Evolutionary conservation across 2,888 invertebrate species (phyloP).

Genomic region (Clitarchus hookeri): DNA sequence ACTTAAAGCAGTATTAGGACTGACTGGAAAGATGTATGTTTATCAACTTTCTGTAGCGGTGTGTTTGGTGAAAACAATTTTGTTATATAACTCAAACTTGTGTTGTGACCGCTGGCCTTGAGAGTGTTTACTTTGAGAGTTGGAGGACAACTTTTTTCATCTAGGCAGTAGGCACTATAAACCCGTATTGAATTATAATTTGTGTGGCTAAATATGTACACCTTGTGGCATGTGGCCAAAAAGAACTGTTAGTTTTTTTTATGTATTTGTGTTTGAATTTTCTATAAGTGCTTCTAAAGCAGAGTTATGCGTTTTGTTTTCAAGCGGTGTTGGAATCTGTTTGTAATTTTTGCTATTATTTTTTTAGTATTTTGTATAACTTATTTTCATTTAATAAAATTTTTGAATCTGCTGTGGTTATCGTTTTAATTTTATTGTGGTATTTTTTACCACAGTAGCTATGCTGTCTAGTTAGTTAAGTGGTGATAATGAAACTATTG

Average conservation of each 20-base stretch:
- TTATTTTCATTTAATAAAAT: background rate
- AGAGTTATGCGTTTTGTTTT: background rate
- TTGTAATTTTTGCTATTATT: background rate
- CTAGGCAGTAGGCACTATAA: too few species aligned
- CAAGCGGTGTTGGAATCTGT: background rate
- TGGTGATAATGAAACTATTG: too few species aligned
- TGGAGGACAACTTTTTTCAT: too few species aligned
- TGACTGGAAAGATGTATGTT: background rate
- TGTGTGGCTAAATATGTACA: too few species aligned
- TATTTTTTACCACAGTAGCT: too few species aligned
- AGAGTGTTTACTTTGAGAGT: background rate
- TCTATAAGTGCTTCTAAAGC: too few species aligned
- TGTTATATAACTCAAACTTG: background rate
- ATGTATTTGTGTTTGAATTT: too few species aligned
- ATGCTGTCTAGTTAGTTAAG: too few species aligned
- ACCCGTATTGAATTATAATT: too few species aligned
- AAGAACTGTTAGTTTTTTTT: too few species aligned
- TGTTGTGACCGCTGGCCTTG: background rate
- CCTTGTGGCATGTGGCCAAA: too few species aligned
- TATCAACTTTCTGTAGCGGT: background rate
- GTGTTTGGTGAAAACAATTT: background rate
- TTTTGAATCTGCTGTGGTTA: background rate
- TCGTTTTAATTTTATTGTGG: too few species aligned
- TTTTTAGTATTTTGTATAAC: background rate
- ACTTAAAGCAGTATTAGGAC: constrained; percentile 15